phyloP scores from a whole-genome alignment of 2,797 vertebrate genomes.

The Paedocypris micromegethes region DNA sequence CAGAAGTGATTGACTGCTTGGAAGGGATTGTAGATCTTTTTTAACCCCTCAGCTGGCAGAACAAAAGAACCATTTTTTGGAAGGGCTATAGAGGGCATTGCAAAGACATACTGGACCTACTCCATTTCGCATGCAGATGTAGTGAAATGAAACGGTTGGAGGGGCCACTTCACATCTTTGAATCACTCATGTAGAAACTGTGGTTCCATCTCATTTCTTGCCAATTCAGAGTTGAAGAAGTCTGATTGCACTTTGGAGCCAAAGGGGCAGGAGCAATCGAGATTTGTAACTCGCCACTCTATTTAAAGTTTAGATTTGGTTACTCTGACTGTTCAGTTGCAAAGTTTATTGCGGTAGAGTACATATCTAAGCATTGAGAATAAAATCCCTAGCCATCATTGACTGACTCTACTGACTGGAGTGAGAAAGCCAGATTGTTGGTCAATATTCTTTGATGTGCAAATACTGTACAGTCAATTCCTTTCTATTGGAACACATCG shows the following conservation, averaged over 20 bases:
- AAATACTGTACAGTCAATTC: too few species aligned
- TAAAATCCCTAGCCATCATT: too few species aligned
- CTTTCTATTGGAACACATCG: too few species aligned
- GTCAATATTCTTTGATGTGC: too few species aligned
- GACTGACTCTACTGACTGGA: too few species aligned
- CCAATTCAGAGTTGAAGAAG: conserved; percentile 21
- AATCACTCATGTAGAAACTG: conserved; percentile 5
- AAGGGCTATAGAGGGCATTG: conserved; percentile 9
- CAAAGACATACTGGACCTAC: conserved; percentile 15
- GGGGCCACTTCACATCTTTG: conserved; percentile 22
- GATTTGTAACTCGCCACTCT: conserved; percentile 28
- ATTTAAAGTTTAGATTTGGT: too few species aligned
- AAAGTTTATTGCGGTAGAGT: too few species aligned
- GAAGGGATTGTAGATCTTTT: conserved; percentile 10
- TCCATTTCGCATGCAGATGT: conserved; percentile 38
- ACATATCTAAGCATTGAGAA: too few species aligned
- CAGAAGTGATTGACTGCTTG: neutral
- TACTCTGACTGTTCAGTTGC: too few species aligned
- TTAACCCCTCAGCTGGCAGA: conserved; percentile 23
- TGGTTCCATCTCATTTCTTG: conserved; percentile 32
- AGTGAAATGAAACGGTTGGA: conserved; percentile 35
- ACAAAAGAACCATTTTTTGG: conserved; percentile 33
- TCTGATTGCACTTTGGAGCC: conserved; percentile 9
- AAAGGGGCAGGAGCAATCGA: conserved; percentile 35
- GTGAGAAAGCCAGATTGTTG: too few species aligned